Evolutionary conservation across 2,113 vertebrate genomes (phyloP).

Genomic region (Podiceps cristatus): DNA sequence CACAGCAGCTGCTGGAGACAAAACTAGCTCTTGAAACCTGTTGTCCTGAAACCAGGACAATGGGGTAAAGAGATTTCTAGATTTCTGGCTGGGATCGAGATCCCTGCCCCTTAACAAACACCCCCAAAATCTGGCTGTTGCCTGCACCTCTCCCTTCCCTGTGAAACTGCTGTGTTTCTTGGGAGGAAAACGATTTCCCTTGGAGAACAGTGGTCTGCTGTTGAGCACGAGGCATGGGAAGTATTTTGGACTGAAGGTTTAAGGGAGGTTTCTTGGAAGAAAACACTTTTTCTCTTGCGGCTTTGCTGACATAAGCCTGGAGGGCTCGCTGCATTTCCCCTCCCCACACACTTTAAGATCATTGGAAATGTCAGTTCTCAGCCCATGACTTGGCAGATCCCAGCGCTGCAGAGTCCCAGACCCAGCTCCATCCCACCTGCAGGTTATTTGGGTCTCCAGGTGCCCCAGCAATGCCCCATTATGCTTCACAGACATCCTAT

Average conservation of each 20-base stretch:
- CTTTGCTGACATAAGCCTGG: neutral
- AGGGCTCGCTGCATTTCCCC: neutral
- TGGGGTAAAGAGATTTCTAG: neutral
- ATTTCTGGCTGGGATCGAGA: neutral
- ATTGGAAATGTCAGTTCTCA: neutral
- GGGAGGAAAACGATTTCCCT: neutral
- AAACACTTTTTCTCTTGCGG: neutral
- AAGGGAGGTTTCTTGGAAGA: neutral
- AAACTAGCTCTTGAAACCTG: no score
- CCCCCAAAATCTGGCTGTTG: neutral
- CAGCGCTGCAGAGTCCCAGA: neutral
- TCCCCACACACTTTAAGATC: neutral
- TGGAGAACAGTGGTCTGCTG: neutral
- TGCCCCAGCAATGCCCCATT: neutral
- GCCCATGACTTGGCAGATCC: rapidly evolving
- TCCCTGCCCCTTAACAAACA: neutral
- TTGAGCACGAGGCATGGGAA: neutral
- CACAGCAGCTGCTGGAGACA: no score
- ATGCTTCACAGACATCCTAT: neutral
- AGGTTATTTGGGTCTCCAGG: rapidly evolving
- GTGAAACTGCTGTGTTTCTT: neutral
- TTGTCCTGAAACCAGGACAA: no score
- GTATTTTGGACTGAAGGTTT: neutral
- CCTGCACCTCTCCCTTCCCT: neutral
- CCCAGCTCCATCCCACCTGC: neutral